These are phyloP conservation scores for Rotaria sp. DNA, from an alignment of 2,888 invertebrate species.

Conservation along the genomic window DNA sequence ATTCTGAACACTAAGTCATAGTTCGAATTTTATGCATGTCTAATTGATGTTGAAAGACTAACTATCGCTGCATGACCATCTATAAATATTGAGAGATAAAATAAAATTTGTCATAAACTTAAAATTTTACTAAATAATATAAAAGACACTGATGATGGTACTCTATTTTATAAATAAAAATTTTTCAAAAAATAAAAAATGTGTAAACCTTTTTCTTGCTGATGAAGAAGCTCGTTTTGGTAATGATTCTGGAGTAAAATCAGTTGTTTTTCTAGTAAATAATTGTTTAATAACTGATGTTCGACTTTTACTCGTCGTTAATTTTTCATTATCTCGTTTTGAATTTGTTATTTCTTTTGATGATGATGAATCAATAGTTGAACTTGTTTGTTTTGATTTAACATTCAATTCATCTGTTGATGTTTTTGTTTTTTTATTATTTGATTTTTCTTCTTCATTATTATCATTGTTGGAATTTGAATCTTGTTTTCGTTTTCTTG, in stretches of 20 bases:
- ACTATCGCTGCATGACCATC: too few relatives aligned
- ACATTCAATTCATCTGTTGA: background rate
- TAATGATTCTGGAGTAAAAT: background rate
- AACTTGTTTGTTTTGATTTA: background rate
- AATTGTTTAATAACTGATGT: constrained; percentile 19
- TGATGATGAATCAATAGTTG: too few relatives aligned
- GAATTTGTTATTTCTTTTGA: too few relatives aligned
- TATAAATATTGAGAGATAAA: too few relatives aligned
- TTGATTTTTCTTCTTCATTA: background rate
- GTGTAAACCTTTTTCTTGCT: background rate
- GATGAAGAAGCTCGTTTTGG: background rate
- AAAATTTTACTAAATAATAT: too few relatives aligned
- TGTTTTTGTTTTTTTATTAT: background rate
- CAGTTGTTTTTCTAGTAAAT: background rate
- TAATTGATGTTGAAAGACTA: too few relatives aligned
- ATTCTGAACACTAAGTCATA: too few relatives aligned
- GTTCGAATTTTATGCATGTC: too few relatives aligned
- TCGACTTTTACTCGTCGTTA: background rate
- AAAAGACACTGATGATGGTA: too few relatives aligned
- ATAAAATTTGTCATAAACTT: too few relatives aligned
- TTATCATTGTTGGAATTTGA: background rate
- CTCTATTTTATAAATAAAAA: too few relatives aligned
- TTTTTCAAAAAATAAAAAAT: too few relatives aligned
- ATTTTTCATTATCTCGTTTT: background rate
- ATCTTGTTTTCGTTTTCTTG: background rate